These are phyloP conservation scores for Coendou prehensilis DNA, from an alignment of 2,797 vertebrate genomes.

Conservation along the genomic window DNA sequence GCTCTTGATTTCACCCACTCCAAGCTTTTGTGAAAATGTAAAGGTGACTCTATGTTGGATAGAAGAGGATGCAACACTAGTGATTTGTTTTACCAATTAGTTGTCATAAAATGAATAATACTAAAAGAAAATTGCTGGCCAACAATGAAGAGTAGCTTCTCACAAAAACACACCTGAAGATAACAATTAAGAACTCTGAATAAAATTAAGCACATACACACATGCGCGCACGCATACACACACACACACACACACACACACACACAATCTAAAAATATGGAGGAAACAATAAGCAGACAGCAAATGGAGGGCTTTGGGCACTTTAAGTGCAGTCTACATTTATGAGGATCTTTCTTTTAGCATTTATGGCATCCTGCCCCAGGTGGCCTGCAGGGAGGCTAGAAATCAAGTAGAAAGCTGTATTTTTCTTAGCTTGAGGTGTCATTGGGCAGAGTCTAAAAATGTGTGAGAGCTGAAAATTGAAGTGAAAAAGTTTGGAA, in stretches of 20 bases:
- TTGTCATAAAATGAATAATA: constrained; percentile 32
- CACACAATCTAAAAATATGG: neutral
- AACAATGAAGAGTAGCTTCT: neutral
- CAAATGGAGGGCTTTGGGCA: neutral
- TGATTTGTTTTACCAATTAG: constrained; percentile 22
- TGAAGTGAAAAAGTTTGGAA: neutral
- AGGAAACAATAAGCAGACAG: neutral
- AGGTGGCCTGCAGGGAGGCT: neutral
- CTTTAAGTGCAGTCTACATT: neutral
- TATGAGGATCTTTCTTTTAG: neutral
- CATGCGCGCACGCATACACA: too few relatives aligned
- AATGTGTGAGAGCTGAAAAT: neutral
- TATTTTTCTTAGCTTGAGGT: constrained; percentile 17
- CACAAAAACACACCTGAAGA: neutral
- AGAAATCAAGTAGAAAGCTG: neutral
- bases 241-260: neutral
- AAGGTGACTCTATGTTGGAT: constrained; percentile 54
- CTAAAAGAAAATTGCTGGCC: constrained; percentile 44
- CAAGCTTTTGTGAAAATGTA: constrained; percentile 54
- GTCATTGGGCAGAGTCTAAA: neutral
- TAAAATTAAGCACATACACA: neutral
- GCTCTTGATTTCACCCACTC: constrained; percentile 41
- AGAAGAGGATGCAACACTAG: neutral
- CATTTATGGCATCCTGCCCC: neutral
- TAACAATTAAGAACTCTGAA: constrained; percentile 28